A percentile compares a stretch with the other conserved stretches of the same genome.
phyloP scores from a whole-genome alignment of 2,113 vertebrate species.

The Excalfactoria chinensis region DNA sequence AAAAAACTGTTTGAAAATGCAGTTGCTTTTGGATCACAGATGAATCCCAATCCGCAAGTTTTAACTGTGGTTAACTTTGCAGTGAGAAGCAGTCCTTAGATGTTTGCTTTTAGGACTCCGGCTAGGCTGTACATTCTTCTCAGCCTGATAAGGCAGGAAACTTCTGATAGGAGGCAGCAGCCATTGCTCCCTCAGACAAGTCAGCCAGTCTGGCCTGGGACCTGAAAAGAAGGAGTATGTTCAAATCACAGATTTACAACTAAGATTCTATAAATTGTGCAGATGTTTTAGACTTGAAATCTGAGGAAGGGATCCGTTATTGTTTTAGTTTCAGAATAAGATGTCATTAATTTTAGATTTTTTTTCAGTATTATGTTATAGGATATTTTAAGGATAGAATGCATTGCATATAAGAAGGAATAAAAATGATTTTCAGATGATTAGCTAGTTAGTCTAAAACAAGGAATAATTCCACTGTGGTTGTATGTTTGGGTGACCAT shows the following conservation, averaged over 20 bases:
- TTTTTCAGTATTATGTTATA: background rate
- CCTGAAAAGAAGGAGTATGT: background rate
- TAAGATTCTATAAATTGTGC: background rate
- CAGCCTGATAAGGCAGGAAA: background rate
- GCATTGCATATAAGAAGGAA: background rate
- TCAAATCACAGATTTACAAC: background rate
- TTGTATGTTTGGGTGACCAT: background rate
- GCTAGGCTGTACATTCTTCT: background rate
- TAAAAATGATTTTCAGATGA: background rate
- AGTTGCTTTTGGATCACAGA: background rate
- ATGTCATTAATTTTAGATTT: background rate
- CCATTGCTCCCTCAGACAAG: background rate
- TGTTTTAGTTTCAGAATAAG: too few relatives aligned
- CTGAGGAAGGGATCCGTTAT: background rate
- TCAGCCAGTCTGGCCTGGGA: background rate
- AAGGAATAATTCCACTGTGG: background rate
- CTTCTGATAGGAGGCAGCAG: background rate
- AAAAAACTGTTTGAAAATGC: background rate
- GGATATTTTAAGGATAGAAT: background rate
- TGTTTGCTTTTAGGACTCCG: background rate
- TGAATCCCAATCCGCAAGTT: background rate
- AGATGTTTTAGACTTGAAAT: background rate
- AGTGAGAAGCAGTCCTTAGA: background rate
- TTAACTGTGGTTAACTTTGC: background rate
- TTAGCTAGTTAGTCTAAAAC: background rate